These are phyloP conservation scores for Luehdorfia chinensis DNA, from an alignment of 1,140 invertebrate genomes.

Conservation along the genomic window DNA sequence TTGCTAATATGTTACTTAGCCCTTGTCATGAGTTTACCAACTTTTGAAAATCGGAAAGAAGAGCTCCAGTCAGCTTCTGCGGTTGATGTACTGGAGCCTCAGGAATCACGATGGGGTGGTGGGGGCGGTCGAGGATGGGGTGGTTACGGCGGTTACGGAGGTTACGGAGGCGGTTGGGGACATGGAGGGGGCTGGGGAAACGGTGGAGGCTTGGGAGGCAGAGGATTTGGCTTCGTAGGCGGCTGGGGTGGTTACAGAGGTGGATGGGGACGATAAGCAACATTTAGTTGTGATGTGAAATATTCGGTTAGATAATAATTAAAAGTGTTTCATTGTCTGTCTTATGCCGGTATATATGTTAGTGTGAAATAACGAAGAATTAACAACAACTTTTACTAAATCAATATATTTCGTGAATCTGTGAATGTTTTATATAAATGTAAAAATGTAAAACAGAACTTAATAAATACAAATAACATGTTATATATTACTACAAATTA, in stretches of 20 bases:
- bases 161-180: conserved; percentile 15
- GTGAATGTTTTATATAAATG: too few relatives aligned
- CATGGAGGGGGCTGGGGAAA: background rate
- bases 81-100: too few relatives aligned
- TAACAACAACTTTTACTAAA: too few relatives aligned
- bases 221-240: background rate
- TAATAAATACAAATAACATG: too few relatives aligned
- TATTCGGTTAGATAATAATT: too few relatives aligned
- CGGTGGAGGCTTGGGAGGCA: background rate
- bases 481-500: too few relatives aligned
- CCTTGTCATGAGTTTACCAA: conserved; percentile 24
- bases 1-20: conserved; percentile 27
- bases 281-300: background rate
- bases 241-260: background rate
- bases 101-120: conserved; percentile 19
- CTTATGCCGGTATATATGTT: too few relatives aligned
- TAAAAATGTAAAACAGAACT: too few relatives aligned
- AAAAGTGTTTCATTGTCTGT: too few relatives aligned
- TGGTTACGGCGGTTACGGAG: background rate
- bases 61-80: conserved; percentile 15
- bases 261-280: background rate
- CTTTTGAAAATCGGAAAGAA: background rate
- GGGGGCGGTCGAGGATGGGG: background rate
- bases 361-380: too few relatives aligned
- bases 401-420: too few relatives aligned